Evolutionary conservation across 2,888 invertebrate species (phyloP).

Genomic region (Petrophora chlorosata): DNA sequence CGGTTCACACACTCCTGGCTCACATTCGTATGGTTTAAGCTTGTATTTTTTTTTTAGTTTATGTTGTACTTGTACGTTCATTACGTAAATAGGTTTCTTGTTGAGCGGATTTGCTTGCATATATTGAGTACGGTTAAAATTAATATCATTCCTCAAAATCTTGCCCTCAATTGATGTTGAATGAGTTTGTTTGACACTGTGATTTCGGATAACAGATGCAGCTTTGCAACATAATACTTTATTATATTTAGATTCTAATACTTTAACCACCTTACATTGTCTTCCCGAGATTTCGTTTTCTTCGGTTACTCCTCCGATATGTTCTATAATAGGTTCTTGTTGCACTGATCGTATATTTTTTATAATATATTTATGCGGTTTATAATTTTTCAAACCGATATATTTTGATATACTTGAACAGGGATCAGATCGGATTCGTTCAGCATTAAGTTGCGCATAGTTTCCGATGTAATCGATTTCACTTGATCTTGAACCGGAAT

Average conservation of each 20-base stretch:
- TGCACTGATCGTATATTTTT: no score
- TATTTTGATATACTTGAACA: constrained; percentile 1
- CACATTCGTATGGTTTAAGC: constrained; percentile 48
- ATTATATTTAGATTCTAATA: no score
- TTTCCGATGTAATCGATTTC: background rate
- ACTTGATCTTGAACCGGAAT: background rate
- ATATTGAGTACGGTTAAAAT: background rate
- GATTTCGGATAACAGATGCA: no score
- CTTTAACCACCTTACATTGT: no score
- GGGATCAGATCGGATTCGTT: background rate
- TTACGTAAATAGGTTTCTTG: background rate
- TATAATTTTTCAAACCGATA: background rate
- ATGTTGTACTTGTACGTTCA: constrained; percentile 20
- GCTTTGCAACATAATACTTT: no score
- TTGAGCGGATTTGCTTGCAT: background rate
- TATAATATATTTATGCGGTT: background rate
- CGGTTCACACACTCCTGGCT: constrained; percentile 47
- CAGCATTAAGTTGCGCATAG: background rate
- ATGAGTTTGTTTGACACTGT: no score
- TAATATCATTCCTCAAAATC: background rate
- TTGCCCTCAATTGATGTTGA: background rate
- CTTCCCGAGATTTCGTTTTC: no score
- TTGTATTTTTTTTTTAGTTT: constrained; percentile 14
- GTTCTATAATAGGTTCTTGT: no score
- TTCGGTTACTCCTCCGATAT: no score